Conservation (phyloP, 2,113 vertebrate species). For the Malurus alboscapulatus region DNA sequence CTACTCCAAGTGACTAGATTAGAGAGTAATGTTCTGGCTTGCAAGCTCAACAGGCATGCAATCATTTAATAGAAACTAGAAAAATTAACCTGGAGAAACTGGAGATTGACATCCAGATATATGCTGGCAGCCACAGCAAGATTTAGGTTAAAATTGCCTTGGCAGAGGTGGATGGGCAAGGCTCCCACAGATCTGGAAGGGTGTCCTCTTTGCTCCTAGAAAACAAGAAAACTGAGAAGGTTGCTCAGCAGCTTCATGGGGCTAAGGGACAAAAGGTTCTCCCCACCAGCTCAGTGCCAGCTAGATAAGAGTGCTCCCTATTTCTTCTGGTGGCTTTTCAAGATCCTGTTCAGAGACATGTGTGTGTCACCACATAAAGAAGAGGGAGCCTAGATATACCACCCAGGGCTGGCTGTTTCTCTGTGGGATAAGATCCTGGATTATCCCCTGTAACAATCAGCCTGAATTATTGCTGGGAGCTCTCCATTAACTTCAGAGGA, state of each 20-base stretch:
- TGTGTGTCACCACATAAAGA: background rate
- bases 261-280: background rate
- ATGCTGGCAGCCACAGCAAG: background rate
- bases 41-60: background rate
- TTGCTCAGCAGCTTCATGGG: background rate
- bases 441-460: background rate
- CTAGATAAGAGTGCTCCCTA: background rate
- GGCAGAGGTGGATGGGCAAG: background rate
- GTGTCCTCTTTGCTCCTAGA: background rate
- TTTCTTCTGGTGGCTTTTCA: background rate
- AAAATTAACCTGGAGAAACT: background rate
- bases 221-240: background rate
- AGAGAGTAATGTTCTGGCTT: background rate
- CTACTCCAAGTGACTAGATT: background rate
- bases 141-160: background rate
- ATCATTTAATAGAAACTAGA: background rate
- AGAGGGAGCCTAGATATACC: background rate
- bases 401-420: background rate
- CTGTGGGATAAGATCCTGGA: background rate
- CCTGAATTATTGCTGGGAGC: background rate
- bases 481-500: background rate
- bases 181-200: background rate
- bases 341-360: background rate
- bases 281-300: background rate
- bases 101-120: background rate